Conservation (phyloP, 1,140 invertebrate genomes). For the Phenacoccus solenopsis region DNA sequence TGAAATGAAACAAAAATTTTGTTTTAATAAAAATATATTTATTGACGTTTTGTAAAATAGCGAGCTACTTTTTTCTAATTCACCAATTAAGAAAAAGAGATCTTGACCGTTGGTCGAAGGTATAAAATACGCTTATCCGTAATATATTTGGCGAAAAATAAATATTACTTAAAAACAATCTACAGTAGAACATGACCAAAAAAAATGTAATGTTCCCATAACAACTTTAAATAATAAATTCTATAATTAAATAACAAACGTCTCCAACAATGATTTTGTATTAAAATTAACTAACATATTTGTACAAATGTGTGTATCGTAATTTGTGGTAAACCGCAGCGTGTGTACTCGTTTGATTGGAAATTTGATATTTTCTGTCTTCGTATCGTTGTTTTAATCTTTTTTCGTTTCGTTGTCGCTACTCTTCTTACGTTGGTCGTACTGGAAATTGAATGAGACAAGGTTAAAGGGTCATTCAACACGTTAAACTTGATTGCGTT, state of each 20-base stretch:
- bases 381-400: neutral
- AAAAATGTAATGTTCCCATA: neutral
- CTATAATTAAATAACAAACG: neutral
- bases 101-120: neutral
- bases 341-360: no score
- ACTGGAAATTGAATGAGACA: no score
- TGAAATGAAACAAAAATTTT: no score
- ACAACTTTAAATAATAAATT: neutral
- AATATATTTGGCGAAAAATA: neutral
- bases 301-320: no score
- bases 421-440: conserved; percentile 2
- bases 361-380: no score
- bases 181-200: neutral
- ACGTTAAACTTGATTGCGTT: no score
- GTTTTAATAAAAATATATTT: neutral
- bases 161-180: no score
- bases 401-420: neutral
- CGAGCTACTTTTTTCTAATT: neutral
- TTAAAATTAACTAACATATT: neutral
- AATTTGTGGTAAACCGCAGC: no score
- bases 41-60: neutral
- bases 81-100: neutral
- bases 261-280: neutral
- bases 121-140: neutral
- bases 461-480: no score